Conservation (phyloP, 2,888 invertebrate species). For the Cordylochernes scorpioides region DNA sequence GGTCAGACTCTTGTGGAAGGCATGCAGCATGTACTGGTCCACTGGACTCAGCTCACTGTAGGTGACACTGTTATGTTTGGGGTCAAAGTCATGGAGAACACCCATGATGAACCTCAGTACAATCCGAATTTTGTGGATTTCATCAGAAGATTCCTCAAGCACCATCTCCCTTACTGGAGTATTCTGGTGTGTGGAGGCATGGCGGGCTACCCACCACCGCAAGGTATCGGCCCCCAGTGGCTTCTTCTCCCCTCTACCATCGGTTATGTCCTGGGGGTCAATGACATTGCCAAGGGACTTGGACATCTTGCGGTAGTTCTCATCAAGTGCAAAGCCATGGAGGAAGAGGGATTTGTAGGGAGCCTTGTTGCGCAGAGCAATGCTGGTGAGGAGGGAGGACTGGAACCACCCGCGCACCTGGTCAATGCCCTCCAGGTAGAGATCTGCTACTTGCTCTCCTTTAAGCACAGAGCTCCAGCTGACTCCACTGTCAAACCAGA, state of each 20-base stretch:
- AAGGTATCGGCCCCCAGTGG: conserved; percentile 52
- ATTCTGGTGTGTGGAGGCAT: conserved; percentile 49
- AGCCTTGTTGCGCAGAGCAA: conserved; percentile 40
- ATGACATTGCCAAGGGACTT: conserved; percentile 89
- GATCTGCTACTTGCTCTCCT: conserved; percentile 34
- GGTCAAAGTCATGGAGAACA: background rate
- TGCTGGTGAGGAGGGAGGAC: conserved; percentile 70
- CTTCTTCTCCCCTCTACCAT: conserved; percentile 27
- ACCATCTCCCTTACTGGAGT: conserved; percentile 33
- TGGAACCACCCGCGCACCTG: conserved; percentile 98
- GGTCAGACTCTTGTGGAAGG: conserved; percentile 30
- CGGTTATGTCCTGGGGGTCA: conserved; percentile 41
- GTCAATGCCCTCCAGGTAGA: conserved; percentile 80
- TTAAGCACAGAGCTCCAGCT: conserved; percentile 37
- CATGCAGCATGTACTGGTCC: conserved; percentile 42
- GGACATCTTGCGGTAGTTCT: conserved; percentile 80
- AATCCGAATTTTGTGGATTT: background rate
- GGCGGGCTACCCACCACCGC: conserved; percentile 74
- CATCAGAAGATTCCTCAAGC: background rate
- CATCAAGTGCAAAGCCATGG: conserved; percentile 87
- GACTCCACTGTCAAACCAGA: conserved; percentile 93
- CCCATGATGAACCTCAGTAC: background rate
- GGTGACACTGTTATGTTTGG: too few species aligned
- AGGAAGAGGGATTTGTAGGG: conserved; percentile 61
- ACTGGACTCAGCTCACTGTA: conserved; percentile 21